These are phyloP conservation scores for Argyrosomus regius DNA, from an alignment of 2,797 vertebrate species.

Conservation along the genomic window DNA sequence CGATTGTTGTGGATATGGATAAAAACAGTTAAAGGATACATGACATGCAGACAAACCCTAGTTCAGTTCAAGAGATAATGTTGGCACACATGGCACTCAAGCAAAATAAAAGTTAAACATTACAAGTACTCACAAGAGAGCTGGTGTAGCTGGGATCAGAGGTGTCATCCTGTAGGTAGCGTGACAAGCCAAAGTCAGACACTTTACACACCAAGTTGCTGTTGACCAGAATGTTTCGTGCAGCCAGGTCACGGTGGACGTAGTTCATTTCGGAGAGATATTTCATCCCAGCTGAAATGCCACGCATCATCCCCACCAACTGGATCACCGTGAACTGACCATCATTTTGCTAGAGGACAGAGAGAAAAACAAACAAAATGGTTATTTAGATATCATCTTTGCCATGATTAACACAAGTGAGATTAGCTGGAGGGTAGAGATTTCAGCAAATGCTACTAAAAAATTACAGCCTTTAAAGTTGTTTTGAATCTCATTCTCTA, in stretches of 20 bases:
- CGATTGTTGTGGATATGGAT: not conserved
- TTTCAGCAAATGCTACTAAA: slow-evolving; percentile 19
- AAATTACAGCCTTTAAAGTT: not conserved
- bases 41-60: not conserved
- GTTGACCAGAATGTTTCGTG: slow-evolving; percentile 98
- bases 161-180: slow-evolving; percentile 97
- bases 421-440: slow-evolving; percentile 25
- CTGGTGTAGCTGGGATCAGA: slow-evolving; percentile 99
- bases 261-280: slow-evolving; percentile 99
- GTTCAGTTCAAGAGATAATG: not conserved
- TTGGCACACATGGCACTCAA: not conserved
- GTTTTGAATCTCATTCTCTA: slow-evolving; percentile 9
- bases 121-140: slow-evolving; percentile 90
- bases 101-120: slow-evolving; percentile 2
- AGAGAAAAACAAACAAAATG: slow-evolving; percentile 28
- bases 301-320: slow-evolving; percentile 97
- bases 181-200: slow-evolving; percentile 97
- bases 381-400: slow-evolving; percentile 31
- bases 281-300: slow-evolving; percentile 98
- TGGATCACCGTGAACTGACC: slow-evolving; percentile 99
- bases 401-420: slow-evolving; percentile 19
- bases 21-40: slow-evolving; percentile 21
- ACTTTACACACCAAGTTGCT: slow-evolving; percentile 99
- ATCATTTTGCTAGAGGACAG: slow-evolving; percentile 91
- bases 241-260: slow-evolving; percentile 96